Evolutionary conservation across 2,113 vertebrate genomes (phyloP), one percentile per base, ranked within the genome.

Genomic region (Apus apus): DNA sequence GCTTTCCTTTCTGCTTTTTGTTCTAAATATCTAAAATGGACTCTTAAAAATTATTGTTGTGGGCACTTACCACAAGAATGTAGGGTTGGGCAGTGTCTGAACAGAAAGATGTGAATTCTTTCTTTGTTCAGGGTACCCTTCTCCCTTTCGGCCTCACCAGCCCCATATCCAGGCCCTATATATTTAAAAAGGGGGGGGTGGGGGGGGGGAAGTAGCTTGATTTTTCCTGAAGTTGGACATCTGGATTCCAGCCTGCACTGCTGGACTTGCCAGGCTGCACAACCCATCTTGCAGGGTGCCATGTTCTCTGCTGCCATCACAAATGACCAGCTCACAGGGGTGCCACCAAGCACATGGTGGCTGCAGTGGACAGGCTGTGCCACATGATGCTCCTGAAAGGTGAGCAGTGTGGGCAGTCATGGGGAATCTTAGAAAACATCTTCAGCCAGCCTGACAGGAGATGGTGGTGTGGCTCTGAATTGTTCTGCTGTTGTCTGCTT

Each of bases 1-100:
- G 40, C 10, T 88, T 95, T 86, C 1, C 51, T 58, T 93, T 85
- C 67, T 96, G 34, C 38, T 90, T 90, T 95, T 91, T 83, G 54
- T 76, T 74, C 46, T 79, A 83, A 75, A 61, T 46, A 45, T 1
- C 0, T 75, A 73, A 90, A 84, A 77, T 40, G 36, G 64, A 36
- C 40, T 73, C 48, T 9, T 53, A 72, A 73, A 87, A 72, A 27
- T 53, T 4, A 25, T 38, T 53, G 9, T 43, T 3, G 4, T 62
- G 62, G 73, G 6, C 16, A 6, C 8, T 60, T 53, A 6, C 32
- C 32, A 8, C 43, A 48, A 45, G 70, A 56, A 60, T 1, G 1
- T 64, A 57, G 30, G 26, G 5, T 30, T 91, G 40, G 38, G 7
- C 45, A 60, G 26, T 4, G 0, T 70, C 22, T 78, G 36, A 90